phyloP scores from a whole-genome alignment of 1,140 invertebrate species.

The Chlorops oryzae region DNA sequence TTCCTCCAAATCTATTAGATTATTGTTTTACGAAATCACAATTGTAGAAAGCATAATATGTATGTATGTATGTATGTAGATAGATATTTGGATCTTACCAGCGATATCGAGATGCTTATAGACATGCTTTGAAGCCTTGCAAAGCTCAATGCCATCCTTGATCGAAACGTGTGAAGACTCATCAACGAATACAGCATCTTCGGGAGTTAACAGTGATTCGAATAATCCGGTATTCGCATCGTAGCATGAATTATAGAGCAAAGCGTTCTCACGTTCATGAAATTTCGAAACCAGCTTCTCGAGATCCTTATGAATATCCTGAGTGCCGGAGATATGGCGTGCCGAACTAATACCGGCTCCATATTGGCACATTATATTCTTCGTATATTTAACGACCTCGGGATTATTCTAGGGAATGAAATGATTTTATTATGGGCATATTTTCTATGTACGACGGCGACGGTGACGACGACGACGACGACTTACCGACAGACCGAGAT shows the following conservation, averaged over 20 bases:
- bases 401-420: slow-evolving; percentile 78
- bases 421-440: no score
- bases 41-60: neutral
- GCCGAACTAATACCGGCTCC: slow-evolving; percentile 89
- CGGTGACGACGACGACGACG: no score
- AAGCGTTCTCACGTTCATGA: slow-evolving; percentile 80
- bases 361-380: slow-evolving; percentile 69
- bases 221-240: slow-evolving; percentile 93
- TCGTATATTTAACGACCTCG: slow-evolving; percentile 72
- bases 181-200: slow-evolving; percentile 86
- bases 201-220: slow-evolving; percentile 71
- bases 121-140: slow-evolving; percentile 79
- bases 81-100: slow-evolving; percentile 35
- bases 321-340: slow-evolving; percentile 90
- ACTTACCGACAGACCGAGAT: slow-evolving; percentile 81
- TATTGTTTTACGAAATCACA: slow-evolving; percentile 30
- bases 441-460: no score
- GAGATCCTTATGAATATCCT: slow-evolving; percentile 75
- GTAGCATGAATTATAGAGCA: slow-evolving; percentile 87
- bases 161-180: slow-evolving; percentile 92
- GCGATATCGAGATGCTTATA: slow-evolving; percentile 80
- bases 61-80: neutral
- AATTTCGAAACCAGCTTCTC: slow-evolving; percentile 80
- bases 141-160: slow-evolving; percentile 87
- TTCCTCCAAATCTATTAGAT: slow-evolving; percentile 59